Conservation (phyloP, 1,140 invertebrate species). For the Eupristina koningsbergeri region DNA sequence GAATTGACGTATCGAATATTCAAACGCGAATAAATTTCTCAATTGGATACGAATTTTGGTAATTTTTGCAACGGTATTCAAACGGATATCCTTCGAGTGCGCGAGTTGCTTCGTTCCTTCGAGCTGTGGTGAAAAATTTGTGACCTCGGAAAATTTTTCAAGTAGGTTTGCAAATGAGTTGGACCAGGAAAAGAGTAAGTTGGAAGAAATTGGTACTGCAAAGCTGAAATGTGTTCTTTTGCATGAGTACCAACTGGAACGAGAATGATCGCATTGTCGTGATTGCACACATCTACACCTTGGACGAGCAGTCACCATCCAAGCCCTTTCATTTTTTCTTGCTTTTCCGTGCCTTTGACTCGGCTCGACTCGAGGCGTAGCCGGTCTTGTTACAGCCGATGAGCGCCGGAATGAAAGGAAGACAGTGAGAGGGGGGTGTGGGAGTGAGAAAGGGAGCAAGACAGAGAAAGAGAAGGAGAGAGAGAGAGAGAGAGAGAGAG, state of each 20-base stretch:
- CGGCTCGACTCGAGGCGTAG: conserved; percentile 8
- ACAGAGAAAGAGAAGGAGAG: background rate
- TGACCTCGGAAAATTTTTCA: conserved; percentile 2
- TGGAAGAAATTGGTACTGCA: background rate
- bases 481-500: background rate
- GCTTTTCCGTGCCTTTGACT: conserved; percentile 16
- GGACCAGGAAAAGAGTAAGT: background rate
- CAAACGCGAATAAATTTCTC: no score
- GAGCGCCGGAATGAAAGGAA: conserved; percentile 6
- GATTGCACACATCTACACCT: background rate
- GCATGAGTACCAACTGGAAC: conserved; percentile 1
- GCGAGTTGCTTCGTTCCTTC: background rate
- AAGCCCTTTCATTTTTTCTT: conserved; percentile 29
- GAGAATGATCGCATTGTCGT: conserved; percentile 20
- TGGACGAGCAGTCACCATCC: conserved; percentile 3
- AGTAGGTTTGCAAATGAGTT: background rate
- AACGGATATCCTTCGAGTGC: background rate
- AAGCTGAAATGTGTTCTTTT: background rate
- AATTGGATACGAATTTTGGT: no score
- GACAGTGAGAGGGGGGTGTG: background rate
- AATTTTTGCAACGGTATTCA: background rate
- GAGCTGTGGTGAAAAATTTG: background rate
- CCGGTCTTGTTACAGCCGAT: conserved; percentile 19
- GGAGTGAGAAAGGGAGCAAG: background rate
- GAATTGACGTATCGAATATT: no score